Percentiles rank a stretch among this genome's conserved stretches.
phyloP scores from a whole-genome alignment of 2,888 invertebrate species.

The Papilio elwesi region DNA sequence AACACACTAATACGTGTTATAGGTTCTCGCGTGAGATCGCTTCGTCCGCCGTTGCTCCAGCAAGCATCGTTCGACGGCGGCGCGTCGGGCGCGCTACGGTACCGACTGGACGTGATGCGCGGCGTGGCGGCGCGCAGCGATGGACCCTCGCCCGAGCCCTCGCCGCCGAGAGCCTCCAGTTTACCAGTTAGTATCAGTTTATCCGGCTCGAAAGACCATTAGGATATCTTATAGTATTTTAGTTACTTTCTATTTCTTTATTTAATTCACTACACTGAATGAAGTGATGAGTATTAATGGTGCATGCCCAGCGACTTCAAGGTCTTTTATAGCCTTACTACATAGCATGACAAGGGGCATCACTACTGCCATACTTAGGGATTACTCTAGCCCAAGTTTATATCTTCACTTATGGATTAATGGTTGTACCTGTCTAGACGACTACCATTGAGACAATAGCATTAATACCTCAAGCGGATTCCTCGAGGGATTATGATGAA shows the following conservation, averaged over 20 bases:
- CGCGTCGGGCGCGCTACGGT: conserved; percentile 86
- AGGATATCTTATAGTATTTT: too few relatives aligned
- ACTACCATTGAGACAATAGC: too few relatives aligned
- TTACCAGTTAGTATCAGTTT: conserved; percentile 63
- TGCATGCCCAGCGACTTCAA: too few relatives aligned
- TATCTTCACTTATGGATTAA: too few relatives aligned
- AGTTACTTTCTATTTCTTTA: not conserved
- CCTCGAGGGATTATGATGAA: too few relatives aligned
- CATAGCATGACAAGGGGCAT: too few relatives aligned
- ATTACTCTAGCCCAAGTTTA: too few relatives aligned
- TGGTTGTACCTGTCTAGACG: too few relatives aligned
- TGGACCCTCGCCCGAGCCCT: conserved; percentile 50
- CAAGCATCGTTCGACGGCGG: conserved; percentile 94
- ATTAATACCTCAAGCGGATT: too few relatives aligned
- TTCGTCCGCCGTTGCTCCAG: conserved; percentile 92
- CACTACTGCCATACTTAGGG: too few relatives aligned
- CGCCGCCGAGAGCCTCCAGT: conserved; percentile 55
- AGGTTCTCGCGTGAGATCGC: conserved; percentile 78
- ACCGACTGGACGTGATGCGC: conserved; percentile 92
- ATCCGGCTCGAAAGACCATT: conserved; percentile 7
- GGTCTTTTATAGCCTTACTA: too few relatives aligned
- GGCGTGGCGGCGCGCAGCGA: conserved; percentile 88
- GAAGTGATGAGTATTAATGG: not conserved
- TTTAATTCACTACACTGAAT: too few relatives aligned
- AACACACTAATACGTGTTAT: not conserved